phyloP scores from a whole-genome alignment of 2,888 invertebrate genomes.

The Linyphia triangularis region DNA sequence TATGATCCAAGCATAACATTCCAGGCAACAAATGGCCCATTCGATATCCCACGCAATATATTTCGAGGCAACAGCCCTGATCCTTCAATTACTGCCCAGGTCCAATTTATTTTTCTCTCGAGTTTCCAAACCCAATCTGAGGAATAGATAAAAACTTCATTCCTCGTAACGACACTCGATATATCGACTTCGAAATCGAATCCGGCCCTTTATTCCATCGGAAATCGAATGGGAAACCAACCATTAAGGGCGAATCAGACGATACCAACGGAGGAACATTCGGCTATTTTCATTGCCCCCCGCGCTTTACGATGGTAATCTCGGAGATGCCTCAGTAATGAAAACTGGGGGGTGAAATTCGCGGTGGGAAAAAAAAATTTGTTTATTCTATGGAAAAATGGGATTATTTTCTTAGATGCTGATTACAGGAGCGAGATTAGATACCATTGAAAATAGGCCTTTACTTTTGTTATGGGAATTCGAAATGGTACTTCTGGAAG shows the following conservation, averaged over 20 bases:
- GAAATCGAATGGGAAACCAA: slow-evolving; percentile 14
- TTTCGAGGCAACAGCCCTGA: background rate
- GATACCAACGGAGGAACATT: background rate
- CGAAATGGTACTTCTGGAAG: too few relatives aligned
- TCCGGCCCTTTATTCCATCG: background rate
- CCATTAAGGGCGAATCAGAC: background rate
- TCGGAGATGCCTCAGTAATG: background rate
- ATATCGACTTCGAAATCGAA: slow-evolving; percentile 25
- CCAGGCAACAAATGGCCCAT: background rate
- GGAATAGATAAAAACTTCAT: slow-evolving; percentile 3
- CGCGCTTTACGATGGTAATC: background rate
- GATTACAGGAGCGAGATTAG: too few relatives aligned
- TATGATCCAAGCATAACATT: background rate
- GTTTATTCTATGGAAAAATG: too few relatives aligned
- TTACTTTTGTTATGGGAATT: too few relatives aligned
- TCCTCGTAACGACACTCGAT: slow-evolving; percentile 9
- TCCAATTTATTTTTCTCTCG: background rate
- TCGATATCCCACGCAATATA: background rate
- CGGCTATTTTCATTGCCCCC: background rate
- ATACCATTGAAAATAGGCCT: too few relatives aligned
- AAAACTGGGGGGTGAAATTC: background rate
- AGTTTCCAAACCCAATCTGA: background rate
- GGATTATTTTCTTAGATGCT: too few relatives aligned
- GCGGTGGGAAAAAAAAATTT: background rate
- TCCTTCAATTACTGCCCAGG: background rate